A percentile compares a stretch with the other conserved stretches of the same genome.
These are phyloP conservation scores for Chitala chitala DNA, from an alignment of 2,113 vertebrate species.

Conservation along the genomic window DNA sequence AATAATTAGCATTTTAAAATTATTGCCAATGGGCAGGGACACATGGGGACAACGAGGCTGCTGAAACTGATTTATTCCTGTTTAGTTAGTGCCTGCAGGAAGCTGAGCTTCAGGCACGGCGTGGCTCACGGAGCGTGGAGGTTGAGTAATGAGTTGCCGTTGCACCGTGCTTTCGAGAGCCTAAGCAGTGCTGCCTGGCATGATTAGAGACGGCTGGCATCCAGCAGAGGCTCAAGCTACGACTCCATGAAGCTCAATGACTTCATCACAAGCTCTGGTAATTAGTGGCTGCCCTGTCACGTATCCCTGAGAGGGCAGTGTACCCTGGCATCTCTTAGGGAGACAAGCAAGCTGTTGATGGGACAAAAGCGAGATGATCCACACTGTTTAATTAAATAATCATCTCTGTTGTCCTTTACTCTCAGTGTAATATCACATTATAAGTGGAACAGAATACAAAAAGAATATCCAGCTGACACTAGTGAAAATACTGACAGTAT, in stretches of 20 bases:
- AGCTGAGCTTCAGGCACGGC: too few species aligned
- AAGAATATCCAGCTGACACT: too few species aligned
- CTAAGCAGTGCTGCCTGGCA: background rate
- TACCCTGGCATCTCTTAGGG: background rate
- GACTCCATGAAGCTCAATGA: background rate
- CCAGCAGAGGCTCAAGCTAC: background rate
- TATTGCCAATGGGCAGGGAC: too few species aligned
- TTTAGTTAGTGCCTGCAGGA: too few species aligned
- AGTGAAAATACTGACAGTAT: too few species aligned
- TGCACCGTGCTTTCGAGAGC: background rate
- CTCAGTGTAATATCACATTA: too few species aligned
- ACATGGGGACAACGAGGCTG: too few species aligned
- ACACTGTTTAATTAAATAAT: constrained; percentile 19
- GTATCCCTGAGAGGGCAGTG: background rate
- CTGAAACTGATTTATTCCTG: too few species aligned
- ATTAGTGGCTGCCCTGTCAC: constrained; percentile 16
- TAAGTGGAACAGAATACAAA: too few species aligned
- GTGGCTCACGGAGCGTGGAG: background rate
- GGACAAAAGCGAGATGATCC: background rate
- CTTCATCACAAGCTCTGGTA: constrained; percentile 9
- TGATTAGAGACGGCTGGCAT: background rate
- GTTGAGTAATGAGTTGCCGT: background rate
- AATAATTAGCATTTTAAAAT: too few species aligned
- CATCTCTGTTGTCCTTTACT: too few species aligned
- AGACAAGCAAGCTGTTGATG: background rate